Conservation (phyloP, 2,797 vertebrate genomes). For the Valencia hispanica region DNA sequence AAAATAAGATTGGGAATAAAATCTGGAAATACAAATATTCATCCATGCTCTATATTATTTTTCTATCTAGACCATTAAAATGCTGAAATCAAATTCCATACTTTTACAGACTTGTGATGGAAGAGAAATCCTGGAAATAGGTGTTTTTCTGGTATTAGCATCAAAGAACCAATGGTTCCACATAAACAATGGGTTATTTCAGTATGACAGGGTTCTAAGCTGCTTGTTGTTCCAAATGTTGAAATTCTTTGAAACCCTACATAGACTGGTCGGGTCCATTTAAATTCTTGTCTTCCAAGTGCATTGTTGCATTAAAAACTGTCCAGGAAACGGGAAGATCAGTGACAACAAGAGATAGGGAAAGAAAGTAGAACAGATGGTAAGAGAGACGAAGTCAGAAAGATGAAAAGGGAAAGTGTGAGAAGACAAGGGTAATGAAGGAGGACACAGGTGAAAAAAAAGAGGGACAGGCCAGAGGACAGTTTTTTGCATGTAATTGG, state of each 20-base stretch:
- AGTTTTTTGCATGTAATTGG: constrained; percentile 32
- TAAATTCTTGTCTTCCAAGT: constrained; percentile 6
- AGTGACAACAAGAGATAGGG: constrained; percentile 22
- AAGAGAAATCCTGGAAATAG: background rate
- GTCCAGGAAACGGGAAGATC: constrained; percentile 12
- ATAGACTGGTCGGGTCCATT: background rate
- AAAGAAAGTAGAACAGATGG: constrained; percentile 39
- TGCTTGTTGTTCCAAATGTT: constrained; percentile 8
- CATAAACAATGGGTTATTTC: constrained; percentile 37
- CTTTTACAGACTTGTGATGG: background rate
- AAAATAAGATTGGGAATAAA: no score
- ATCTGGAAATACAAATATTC: background rate
- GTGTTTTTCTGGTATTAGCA: background rate
- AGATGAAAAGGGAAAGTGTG: constrained; percentile 12
- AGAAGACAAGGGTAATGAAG: constrained; percentile 10
- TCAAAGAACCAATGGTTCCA: constrained; percentile 23
- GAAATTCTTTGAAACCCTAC: background rate
- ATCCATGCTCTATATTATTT: background rate
- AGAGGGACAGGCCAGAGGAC: constrained; percentile 6
- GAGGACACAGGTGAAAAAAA: constrained; percentile 21
- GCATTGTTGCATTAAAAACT: background rate
- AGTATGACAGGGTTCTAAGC: constrained; percentile 18
- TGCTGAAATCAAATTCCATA: background rate
- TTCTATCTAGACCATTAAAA: background rate
- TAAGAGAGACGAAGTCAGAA: background rate